phyloP scores from a whole-genome alignment of 2,113 vertebrate species.

The Rhinoptilus africanus region DNA sequence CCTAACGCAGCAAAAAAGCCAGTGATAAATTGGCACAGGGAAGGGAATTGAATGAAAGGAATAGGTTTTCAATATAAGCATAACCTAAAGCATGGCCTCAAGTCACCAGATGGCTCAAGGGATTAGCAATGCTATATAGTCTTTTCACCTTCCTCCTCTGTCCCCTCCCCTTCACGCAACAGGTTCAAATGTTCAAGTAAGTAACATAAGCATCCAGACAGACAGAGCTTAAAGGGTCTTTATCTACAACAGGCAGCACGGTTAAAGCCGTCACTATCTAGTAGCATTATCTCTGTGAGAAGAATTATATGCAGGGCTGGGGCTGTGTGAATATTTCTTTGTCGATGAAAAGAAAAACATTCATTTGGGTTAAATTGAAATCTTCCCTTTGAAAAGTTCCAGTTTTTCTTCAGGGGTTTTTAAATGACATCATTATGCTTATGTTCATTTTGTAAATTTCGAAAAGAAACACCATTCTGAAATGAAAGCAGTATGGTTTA shows the following conservation, averaged over 20 bases:
- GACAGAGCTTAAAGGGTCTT: neutral
- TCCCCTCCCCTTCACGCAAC: constrained; percentile 15
- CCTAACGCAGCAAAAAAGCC: constrained; percentile 1
- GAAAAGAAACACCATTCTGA: neutral
- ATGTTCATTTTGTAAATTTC: neutral
- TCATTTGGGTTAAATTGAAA: neutral
- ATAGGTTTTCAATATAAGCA: constrained; percentile 36
- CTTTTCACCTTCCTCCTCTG: constrained; percentile 46
- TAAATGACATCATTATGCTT: neutral
- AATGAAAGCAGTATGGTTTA: neutral
- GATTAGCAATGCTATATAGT: constrained; percentile 43
- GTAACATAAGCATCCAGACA: neutral
- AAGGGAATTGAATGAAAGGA: constrained; percentile 42
- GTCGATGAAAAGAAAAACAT: neutral
- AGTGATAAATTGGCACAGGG: constrained; percentile 24
- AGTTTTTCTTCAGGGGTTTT: neutral
- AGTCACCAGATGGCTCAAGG: constrained; percentile 61
- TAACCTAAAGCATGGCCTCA: constrained; percentile 28
- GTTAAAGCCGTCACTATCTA: neutral
- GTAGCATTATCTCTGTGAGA: neutral
- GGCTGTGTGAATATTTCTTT: neutral
- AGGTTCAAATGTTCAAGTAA: constrained; percentile 46
- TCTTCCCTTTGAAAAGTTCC: neutral
- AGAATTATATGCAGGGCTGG: neutral
- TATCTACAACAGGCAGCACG: neutral